Evolutionary conservation across 1,140 invertebrate genomes (phyloP), one percentile per base, ranked within the genome.

Genomic region (Triops cancriformis): DNA sequence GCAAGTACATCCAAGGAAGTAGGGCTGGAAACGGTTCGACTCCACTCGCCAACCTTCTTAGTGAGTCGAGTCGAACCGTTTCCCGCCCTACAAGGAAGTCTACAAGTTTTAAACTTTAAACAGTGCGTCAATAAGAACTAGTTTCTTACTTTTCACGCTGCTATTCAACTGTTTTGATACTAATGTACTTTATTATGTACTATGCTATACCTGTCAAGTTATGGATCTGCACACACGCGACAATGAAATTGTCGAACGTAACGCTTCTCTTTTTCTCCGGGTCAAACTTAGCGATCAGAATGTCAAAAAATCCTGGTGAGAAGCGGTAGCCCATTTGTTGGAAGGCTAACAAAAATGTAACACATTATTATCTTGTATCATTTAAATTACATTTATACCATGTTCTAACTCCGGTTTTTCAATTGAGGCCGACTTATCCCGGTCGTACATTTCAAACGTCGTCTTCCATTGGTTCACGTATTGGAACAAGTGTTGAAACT

Each of bases 241-340:
- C 91, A 81, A 96, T 95, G 82, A 96, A 96, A 79, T 92, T 90
- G 85, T 96, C 94, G 37, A 96, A 89, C 0, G 92, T 91, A 43
- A 96, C 89, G 80, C 87, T 87, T 78, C 87, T 85, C 43, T 90
- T 88, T 37, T 85, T 84, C 80, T 85, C 84, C 1, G 88, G 82
- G 82, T 85, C 84, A 82, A 89, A 90, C 84, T 91, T 91, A 80
- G 87, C 88, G 10, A 92, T 86, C 73, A 96, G 83, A 80, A 91
- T 90, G 75, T 88, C 88, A 14, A 93, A 88, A 82, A 96, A 96
- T 42, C 93, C 90, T 7, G 90, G 89, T 27, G 90, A 88, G 78
- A 97, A 90, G 72, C 90, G 87, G 82, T 94, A 97, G n/a, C 94
- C 94, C 94, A 96, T 95, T 86, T 93, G 91, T 28, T 88, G 86